These are phyloP conservation scores for Drosophila kuntzei DNA, from an alignment of 2,888 invertebrate species.

Conservation along the genomic window DNA sequence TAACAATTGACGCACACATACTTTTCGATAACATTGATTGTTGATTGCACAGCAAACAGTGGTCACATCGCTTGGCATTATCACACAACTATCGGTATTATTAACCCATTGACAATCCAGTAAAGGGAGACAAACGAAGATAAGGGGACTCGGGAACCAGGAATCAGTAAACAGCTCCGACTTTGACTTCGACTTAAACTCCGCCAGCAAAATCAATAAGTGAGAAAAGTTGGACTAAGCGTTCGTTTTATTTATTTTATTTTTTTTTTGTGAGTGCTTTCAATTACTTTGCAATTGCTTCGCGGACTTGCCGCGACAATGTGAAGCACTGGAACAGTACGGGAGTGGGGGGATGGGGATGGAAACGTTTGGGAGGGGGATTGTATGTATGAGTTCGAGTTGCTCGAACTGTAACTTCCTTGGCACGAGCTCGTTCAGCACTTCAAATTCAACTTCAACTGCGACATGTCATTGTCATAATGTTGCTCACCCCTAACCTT, in stretches of 20 bases:
- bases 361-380: background rate
- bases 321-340: background rate
- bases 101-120: constrained; percentile 24
- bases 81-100: constrained; percentile 20
- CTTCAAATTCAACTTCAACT: constrained; percentile 63
- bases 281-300: constrained; percentile 74
- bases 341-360: background rate
- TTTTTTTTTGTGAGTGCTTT: constrained; percentile 54
- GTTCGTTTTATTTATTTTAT: constrained; percentile 18
- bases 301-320: constrained; percentile 10
- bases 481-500: constrained; percentile 21
- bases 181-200: constrained; percentile 11
- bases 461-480: constrained; percentile 79
- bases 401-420: constrained; percentile 44
- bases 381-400: constrained; percentile 32
- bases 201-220: constrained; percentile 50
- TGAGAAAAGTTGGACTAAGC: constrained; percentile 41
- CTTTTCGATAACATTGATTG: constrained; percentile 24
- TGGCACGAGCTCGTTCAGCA: constrained; percentile 51
- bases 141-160: no score
- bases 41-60: constrained; percentile 11
- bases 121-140: background rate
- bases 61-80: constrained; percentile 7
- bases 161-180: background rate
- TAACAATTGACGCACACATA: background rate